phyloP scores from a whole-genome alignment of 1,140 invertebrate genomes.

The Pteromalus puparum region DNA sequence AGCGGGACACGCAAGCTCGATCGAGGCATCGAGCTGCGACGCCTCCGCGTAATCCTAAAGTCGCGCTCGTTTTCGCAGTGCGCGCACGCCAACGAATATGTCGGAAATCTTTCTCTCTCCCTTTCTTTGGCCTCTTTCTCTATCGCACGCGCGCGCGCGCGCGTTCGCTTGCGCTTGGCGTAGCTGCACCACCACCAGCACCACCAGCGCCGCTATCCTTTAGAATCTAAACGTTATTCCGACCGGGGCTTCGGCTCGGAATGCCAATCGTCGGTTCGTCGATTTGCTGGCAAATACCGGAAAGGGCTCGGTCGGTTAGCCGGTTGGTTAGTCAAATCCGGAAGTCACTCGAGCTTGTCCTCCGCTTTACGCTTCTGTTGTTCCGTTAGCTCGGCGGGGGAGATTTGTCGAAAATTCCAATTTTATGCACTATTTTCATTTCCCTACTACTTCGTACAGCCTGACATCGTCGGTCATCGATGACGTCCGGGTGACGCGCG shows the following conservation, averaged over 20 bases:
- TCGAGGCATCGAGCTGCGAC: constrained; percentile 22
- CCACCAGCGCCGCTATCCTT: neutral
- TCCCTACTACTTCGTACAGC: too few relatives aligned
- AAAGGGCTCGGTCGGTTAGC: constrained; percentile 48
- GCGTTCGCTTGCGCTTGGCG: neutral
- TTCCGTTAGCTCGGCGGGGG: constrained; percentile 11
- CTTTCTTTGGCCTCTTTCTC: neutral
- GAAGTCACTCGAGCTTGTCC: constrained; percentile 39
- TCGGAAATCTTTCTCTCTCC: constrained; percentile 31
- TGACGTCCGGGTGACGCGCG: too few relatives aligned
- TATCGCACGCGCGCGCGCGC: neutral
- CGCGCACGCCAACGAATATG: constrained; percentile 51
- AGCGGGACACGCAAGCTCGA: constrained; percentile 56
- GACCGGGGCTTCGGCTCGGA: neutral
- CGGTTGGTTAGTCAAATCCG: constrained; percentile 52
- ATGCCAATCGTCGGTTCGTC: constrained; percentile 45
- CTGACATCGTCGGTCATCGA: too few relatives aligned
- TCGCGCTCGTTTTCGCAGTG: constrained; percentile 42
- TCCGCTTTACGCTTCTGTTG: constrained; percentile 19
- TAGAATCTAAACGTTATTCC: constrained; percentile 50
- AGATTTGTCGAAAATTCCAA: neutral
- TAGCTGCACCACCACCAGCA: neutral
- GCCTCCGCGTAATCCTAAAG: neutral
- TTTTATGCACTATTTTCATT: neutral
- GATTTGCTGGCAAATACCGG: constrained; percentile 48